A percentile compares a stretch with the other conserved stretches of the same genome.
phyloP scores from a whole-genome alignment of 2,797 vertebrate species.

The Ctenopoma kingsleyae region DNA sequence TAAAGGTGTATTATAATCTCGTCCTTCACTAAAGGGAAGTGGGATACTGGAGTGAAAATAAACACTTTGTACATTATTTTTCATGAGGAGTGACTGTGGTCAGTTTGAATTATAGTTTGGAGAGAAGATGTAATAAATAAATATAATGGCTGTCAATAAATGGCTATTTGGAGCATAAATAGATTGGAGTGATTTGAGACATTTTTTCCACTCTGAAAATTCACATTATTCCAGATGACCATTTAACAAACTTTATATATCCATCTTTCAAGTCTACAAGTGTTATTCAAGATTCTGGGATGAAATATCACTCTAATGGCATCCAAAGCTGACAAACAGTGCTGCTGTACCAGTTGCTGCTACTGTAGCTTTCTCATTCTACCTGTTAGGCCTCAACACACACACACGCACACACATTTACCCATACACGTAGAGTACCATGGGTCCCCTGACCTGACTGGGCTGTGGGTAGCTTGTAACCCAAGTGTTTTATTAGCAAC shows the following conservation, averaged over 20 bases:
- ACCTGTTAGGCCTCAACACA: constrained; percentile 45
- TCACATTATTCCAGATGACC: not conserved
- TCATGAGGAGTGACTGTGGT: too few species aligned
- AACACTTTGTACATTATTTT: too few species aligned
- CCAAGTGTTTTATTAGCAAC: constrained; percentile 85
- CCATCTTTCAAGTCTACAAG: not conserved
- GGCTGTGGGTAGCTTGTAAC: constrained; percentile 79
- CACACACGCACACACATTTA: constrained; percentile 28
- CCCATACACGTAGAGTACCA: constrained; percentile 32
- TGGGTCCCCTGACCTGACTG: constrained; percentile 66
- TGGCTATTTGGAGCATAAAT: too few species aligned
- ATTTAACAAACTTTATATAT: constrained; percentile 1
- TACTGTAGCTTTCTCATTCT: constrained; percentile 55
- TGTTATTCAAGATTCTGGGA: constrained; percentile 5
- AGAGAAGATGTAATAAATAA: too few species aligned
- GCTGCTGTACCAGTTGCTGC: constrained; percentile 42
- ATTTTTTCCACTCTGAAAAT: not conserved
- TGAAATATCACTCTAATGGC: constrained; percentile 4
- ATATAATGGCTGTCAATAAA: too few species aligned
- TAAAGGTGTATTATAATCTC: too few species aligned
- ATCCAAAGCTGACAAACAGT: constrained; percentile 24
- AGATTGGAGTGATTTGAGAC: not conserved
- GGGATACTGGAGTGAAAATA: too few species aligned
- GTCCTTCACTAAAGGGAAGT: too few species aligned
- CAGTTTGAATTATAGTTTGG: too few species aligned